phyloP scores from a whole-genome alignment of 2,797 vertebrate species.

The Chaetophractus vellerosus region DNA sequence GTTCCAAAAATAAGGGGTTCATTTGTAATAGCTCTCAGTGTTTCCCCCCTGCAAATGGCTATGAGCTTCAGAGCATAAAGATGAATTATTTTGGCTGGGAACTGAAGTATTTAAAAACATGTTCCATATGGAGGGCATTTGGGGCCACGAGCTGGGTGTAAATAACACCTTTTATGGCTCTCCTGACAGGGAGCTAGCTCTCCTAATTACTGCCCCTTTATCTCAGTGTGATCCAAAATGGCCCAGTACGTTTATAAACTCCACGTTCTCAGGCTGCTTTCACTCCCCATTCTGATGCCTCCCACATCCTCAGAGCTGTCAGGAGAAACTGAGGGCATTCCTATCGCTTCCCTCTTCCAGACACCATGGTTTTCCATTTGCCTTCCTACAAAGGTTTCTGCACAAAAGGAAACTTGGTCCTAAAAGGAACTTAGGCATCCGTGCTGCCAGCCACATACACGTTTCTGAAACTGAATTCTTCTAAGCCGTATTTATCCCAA shows the following conservation, averaged over 20 bases:
- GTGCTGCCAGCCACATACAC: neutral
- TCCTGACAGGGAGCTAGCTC: conserved; percentile 31
- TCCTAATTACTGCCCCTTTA: neutral
- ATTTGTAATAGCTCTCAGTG: neutral
- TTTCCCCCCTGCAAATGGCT: conserved; percentile 61
- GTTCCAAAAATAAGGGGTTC: neutral
- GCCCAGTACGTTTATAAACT: neutral
- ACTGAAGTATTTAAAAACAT: conserved; percentile 74
- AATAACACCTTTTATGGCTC: conserved; percentile 80
- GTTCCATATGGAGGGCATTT: conserved; percentile 65
- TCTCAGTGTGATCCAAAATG: rapidly evolving
- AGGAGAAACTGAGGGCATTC: rapidly evolving
- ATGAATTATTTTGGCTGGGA: conserved; percentile 79
- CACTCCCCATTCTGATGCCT: neutral
- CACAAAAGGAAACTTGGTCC: neutral
- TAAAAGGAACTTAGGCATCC: neutral
- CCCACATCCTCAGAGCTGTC: neutral
- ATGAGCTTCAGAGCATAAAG: conserved; percentile 77
- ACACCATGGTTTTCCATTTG: neutral
- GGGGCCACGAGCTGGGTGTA: conserved; percentile 65
- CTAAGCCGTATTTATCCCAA: conserved; percentile 8
- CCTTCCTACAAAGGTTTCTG: neutral
- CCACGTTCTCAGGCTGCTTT: neutral
- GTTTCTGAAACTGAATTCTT: neutral
- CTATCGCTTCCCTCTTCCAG: neutral